Conservation (phyloP, 2,888 invertebrate species). For the Brenthis daphne region DNA sequence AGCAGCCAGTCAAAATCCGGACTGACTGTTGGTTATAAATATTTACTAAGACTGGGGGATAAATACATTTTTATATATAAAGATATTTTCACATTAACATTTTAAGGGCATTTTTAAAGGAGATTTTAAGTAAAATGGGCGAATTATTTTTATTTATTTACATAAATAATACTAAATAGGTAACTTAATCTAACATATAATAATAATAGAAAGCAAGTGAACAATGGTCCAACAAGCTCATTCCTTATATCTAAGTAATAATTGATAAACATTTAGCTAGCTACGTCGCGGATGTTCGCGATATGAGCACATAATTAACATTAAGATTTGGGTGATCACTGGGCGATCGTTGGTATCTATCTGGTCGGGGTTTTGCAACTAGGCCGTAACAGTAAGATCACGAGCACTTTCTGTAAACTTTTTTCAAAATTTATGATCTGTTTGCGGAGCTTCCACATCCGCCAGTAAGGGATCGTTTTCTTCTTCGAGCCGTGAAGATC, state of each 20-base stretch:
- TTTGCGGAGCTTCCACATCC: constrained; percentile 61
- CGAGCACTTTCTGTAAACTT: constrained; percentile 34
- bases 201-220: constrained; percentile 70
- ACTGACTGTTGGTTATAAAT: too few species aligned
- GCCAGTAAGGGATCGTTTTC: constrained; percentile 85
- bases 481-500: constrained; percentile 71
- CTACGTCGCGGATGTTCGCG: constrained; percentile 60
- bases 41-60: too few species aligned
- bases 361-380: constrained; percentile 42
- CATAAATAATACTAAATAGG: constrained; percentile 32
- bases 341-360: constrained; percentile 41
- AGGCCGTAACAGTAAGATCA: constrained; percentile 45
- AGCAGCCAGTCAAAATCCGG: too few species aligned
- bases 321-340: constrained; percentile 53
- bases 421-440: constrained; percentile 70
- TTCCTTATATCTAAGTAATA: constrained; percentile 55
- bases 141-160: neutral
- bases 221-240: constrained; percentile 79
- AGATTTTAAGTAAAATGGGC: neutral
- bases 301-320: constrained; percentile 67
- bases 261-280: constrained; percentile 67
- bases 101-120: too few species aligned
- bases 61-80: too few species aligned
- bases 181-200: constrained; percentile 43
- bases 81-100: too few species aligned